Evolutionary conservation across 1,140 invertebrate genomes (phyloP).

Genomic region (Drosophila ohnishii): DNA sequence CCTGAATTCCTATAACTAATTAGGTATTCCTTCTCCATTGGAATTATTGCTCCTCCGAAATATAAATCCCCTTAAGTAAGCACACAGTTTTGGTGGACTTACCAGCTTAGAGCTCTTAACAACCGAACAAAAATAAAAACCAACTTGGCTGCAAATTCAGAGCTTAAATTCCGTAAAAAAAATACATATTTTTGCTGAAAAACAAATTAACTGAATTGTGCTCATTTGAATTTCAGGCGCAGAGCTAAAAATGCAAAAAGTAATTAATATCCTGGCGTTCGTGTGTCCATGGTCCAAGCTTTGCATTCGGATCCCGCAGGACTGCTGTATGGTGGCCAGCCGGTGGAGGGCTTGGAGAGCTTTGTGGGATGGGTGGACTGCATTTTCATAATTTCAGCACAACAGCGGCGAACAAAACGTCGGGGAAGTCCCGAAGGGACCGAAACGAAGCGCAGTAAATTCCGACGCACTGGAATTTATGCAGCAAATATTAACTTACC

Average conservation of each 20-base stretch:
- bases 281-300: constrained; percentile 14
- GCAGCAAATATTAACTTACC: constrained; percentile 80
- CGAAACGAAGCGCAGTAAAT: constrained; percentile 68
- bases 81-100: constrained; percentile 20
- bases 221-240: constrained; percentile 63
- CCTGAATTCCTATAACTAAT: neutral
- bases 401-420: constrained; percentile 61
- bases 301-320: constrained; percentile 18
- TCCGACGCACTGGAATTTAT: constrained; percentile 78
- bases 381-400: constrained; percentile 75
- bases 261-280: constrained; percentile 70
- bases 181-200: constrained; percentile 47
- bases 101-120: constrained; percentile 10
- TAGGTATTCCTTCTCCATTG: neutral
- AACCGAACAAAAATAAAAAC: constrained; percentile 15
- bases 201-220: constrained; percentile 71
- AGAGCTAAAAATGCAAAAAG: constrained; percentile 61
- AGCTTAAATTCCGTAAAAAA: constrained; percentile 13
- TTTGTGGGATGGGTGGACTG: constrained; percentile 21
- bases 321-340: constrained; percentile 16
- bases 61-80: constrained; percentile 10
- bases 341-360: constrained; percentile 2
- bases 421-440: constrained; percentile 23
- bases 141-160: constrained; percentile 25
- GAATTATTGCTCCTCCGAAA: neutral